A percentile compares a stretch with the other conserved stretches of the same genome.
These are phyloP conservation scores for Leontopithecus rosalia DNA, from an alignment of 2,797 vertebrate genomes.

Conservation along the genomic window DNA sequence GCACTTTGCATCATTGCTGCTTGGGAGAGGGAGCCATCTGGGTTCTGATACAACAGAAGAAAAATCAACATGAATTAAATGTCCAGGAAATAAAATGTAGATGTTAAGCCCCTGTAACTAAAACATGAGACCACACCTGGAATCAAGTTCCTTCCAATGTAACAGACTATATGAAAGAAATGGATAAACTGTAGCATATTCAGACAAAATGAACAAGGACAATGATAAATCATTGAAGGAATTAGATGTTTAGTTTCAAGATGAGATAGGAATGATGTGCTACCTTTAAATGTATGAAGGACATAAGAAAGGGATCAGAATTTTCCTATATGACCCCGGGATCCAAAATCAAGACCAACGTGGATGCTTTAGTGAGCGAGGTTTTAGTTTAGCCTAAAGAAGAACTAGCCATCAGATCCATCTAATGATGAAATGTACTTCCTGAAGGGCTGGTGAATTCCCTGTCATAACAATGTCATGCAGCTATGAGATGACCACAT, in stretches of 20 bases:
- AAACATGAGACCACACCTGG: background rate
- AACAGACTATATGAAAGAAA: background rate
- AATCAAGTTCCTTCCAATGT: background rate
- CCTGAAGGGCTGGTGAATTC: background rate
- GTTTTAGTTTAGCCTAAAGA: background rate
- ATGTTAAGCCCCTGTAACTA: background rate
- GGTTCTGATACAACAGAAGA: conserved; percentile 88
- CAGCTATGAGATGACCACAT: background rate
- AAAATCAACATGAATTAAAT: background rate
- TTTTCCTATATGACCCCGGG: background rate
- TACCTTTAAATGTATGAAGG: background rate
- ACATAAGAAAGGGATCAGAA: background rate
- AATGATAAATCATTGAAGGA: background rate
- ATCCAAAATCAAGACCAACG: background rate
- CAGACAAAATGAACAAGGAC: background rate
- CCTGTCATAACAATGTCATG: background rate
- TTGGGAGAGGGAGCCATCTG: conserved; percentile 97
- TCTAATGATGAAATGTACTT: background rate
- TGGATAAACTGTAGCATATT: background rate
- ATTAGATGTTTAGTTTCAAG: background rate
- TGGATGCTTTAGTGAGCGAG: background rate
- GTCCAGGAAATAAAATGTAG: background rate
- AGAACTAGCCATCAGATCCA: background rate
- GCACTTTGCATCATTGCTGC: conserved; percentile 99
- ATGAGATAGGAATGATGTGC: background rate